Percentiles rank a stretch among this genome's conserved stretches.
Evolutionary conservation across 2,113 vertebrate species (phyloP).

Genomic region (Salvelinus fontinalis): DNA sequence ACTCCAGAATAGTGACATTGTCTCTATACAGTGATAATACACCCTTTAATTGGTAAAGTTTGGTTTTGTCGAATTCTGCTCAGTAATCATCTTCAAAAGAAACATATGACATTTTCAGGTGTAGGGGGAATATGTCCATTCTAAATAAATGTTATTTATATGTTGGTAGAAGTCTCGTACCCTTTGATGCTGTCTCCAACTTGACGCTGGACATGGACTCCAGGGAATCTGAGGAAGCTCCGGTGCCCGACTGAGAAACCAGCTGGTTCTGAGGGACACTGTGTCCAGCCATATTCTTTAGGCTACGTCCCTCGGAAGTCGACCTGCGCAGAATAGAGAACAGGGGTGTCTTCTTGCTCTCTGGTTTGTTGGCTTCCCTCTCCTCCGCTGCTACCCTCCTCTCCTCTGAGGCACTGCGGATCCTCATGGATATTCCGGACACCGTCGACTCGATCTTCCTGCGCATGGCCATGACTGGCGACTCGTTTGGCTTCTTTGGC

Average conservation of each 20-base stretch:
- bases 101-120: too few species aligned
- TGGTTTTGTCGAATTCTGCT: too few species aligned
- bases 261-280: slow-evolving; percentile 81
- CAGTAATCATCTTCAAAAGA: too few species aligned
- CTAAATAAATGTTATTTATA: background rate
- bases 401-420: slow-evolving; percentile 86
- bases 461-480: slow-evolving; percentile 84
- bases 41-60: too few species aligned
- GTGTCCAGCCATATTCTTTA: slow-evolving; percentile 66
- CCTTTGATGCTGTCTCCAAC: slow-evolving; percentile 68
- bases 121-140: too few species aligned
- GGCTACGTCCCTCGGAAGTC: slow-evolving; percentile 85
- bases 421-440: slow-evolving; percentile 86
- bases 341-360: slow-evolving; percentile 77
- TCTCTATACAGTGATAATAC: too few species aligned
- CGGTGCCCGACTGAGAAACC: slow-evolving; percentile 70
- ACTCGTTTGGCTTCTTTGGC: slow-evolving; percentile 72
- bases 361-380: slow-evolving; percentile 71
- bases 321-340: slow-evolving; percentile 84
- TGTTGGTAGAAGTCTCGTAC: slow-evolving; percentile 41
- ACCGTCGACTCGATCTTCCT: slow-evolving; percentile 91
- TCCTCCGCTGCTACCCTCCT: slow-evolving; percentile 73
- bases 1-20: too few species aligned
- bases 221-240: slow-evolving; percentile 88
- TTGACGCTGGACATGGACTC: slow-evolving; percentile 84